Evolutionary conservation across 2,113 vertebrate species (phyloP).

Genomic region (Antennarius striatus): DNA sequence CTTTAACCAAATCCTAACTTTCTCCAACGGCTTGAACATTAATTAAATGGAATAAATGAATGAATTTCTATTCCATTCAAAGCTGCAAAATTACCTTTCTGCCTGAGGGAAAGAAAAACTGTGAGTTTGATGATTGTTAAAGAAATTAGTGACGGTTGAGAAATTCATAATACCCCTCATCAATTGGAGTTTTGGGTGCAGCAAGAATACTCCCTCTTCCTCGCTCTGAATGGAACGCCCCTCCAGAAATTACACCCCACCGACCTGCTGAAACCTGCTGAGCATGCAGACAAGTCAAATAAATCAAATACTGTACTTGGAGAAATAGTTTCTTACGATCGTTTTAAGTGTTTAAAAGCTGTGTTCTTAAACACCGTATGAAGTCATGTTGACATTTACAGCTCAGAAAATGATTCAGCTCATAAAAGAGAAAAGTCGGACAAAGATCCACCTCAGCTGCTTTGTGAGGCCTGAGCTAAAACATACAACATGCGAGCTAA

Average conservation of each 20-base stretch:
- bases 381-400: slow-evolving; percentile 2
- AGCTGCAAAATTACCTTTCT: slow-evolving; percentile 21
- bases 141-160: background rate
- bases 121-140: slow-evolving; percentile 17
- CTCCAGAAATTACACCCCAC: slow-evolving; percentile 43
- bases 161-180: background rate
- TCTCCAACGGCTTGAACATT: slow-evolving; percentile 39
- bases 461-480: background rate
- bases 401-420: background rate
- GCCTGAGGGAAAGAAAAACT: slow-evolving; percentile 1
- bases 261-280: slow-evolving; percentile 34
- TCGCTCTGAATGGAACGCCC: slow-evolving; percentile 10
- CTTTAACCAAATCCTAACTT: slow-evolving; percentile 9
- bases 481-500: too few relatives aligned
- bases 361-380: too few relatives aligned
- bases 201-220: background rate
- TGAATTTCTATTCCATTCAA: too few relatives aligned
- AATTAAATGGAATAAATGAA: slow-evolving; percentile 22
- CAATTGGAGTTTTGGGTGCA: slow-evolving; percentile 22
- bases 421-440: background rate
- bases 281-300: slow-evolving; percentile 24
- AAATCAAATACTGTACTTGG: background rate
- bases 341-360: too few relatives aligned
- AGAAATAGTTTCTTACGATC: too few relatives aligned
- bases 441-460: slow-evolving; percentile 4